These are phyloP conservation scores for Tipula lateralis DNA, from an alignment of 2,888 invertebrate genomes.

Conservation along the genomic window DNA sequence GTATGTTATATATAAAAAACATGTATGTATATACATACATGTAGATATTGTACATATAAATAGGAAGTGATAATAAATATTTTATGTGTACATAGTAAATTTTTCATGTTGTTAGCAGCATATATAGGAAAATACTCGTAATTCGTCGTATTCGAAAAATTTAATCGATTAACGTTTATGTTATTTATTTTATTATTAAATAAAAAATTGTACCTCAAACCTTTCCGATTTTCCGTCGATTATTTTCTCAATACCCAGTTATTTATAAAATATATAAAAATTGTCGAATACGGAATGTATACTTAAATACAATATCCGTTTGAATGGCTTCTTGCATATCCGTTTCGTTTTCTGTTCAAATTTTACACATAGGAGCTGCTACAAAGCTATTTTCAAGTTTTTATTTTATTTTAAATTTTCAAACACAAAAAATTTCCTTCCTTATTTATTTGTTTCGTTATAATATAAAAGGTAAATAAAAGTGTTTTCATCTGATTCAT, in stretches of 20 bases:
- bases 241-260: not conserved
- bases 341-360: not conserved
- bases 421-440: not conserved
- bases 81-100: not conserved
- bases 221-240: not conserved
- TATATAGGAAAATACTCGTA: not conserved
- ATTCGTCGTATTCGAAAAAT: not conserved
- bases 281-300: not conserved
- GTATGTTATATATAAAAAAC: not conserved
- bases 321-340: constrained; percentile 11
- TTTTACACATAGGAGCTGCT: not conserved
- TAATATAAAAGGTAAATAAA: not conserved
- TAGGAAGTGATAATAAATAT: not conserved
- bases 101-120: not conserved
- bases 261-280: not conserved
- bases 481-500: not conserved
- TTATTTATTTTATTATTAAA: not conserved
- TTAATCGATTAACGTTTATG: not conserved
- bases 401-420: not conserved
- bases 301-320: not conserved
- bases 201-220: not conserved
- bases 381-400: not conserved
- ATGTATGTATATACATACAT: not conserved
- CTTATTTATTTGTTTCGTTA: not conserved
- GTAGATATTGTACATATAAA: not conserved